phyloP scores from a whole-genome alignment of 2,888 invertebrate genomes.

The Nephrotoma guestfalica region DNA sequence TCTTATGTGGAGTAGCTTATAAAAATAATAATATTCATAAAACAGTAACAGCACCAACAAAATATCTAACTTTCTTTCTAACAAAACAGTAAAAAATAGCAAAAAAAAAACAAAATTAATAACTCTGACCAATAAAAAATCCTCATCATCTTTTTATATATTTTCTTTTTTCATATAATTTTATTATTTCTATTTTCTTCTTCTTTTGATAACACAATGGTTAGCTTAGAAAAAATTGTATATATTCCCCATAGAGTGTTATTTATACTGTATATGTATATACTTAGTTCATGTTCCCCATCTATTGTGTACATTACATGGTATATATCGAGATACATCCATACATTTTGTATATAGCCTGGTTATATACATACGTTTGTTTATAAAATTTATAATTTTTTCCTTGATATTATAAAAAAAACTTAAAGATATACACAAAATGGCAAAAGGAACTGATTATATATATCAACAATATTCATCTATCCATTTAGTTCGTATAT shows the following conservation, averaged over 20 bases:
- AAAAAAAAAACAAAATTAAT: background rate
- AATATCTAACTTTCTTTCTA: background rate
- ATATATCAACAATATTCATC: background rate
- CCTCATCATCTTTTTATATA: background rate
- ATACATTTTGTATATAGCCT: background rate
- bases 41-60: background rate
- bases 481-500: background rate
- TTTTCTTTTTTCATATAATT: background rate
- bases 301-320: background rate
- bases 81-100: background rate
- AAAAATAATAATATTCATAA: background rate
- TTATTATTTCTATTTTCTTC: background rate
- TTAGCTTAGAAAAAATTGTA: background rate
- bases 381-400: background rate
- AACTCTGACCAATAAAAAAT: background rate
- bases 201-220: background rate
- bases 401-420: background rate
- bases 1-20: background rate
- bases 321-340: background rate
- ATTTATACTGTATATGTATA: background rate
- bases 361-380: background rate
- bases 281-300: background rate
- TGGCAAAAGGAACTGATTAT: background rate
- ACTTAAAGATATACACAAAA: background rate
- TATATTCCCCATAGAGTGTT: background rate